A percentile compares a stretch with the other conserved stretches of the same genome.
phyloP scores from a whole-genome alignment of 2,797 vertebrate genomes.

The Eulemur mongoz region DNA sequence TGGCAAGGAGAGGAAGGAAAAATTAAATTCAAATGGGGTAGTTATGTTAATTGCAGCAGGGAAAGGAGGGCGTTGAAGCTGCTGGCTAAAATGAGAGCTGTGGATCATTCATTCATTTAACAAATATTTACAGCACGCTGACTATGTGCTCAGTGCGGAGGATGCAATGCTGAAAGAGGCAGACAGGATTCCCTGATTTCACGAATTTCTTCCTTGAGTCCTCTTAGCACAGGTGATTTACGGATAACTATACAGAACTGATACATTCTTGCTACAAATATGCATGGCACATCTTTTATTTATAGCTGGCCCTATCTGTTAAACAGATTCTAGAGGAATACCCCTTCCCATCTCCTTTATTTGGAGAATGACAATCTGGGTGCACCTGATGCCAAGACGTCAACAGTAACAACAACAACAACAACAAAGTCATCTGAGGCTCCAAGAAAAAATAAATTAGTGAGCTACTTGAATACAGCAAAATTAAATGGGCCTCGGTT shows the following conservation, averaged over 20 bases:
- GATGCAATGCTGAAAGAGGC: background rate
- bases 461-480: background rate
- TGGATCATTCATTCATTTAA: background rate
- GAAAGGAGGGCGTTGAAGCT: background rate
- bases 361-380: slow-evolving; percentile 27
- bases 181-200: background rate
- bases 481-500: background rate
- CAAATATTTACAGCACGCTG: background rate
- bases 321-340: background rate
- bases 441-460: background rate
- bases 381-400: background rate
- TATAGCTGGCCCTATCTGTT: background rate
- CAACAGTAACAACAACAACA: background rate
- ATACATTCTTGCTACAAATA: background rate
- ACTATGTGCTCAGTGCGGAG: background rate
- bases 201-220: background rate
- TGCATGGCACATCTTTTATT: background rate
- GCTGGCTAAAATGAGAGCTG: background rate
- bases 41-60: background rate
- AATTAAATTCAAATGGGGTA: background rate
- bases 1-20: slow-evolving; percentile 3
- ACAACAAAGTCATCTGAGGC: background rate
- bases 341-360: background rate
- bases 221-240: background rate
- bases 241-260: background rate